A percentile compares a stretch with the other conserved stretches of the same genome.
phyloP scores from a whole-genome alignment of 2,888 invertebrate genomes.

The Phyllotreta cruciferae region DNA sequence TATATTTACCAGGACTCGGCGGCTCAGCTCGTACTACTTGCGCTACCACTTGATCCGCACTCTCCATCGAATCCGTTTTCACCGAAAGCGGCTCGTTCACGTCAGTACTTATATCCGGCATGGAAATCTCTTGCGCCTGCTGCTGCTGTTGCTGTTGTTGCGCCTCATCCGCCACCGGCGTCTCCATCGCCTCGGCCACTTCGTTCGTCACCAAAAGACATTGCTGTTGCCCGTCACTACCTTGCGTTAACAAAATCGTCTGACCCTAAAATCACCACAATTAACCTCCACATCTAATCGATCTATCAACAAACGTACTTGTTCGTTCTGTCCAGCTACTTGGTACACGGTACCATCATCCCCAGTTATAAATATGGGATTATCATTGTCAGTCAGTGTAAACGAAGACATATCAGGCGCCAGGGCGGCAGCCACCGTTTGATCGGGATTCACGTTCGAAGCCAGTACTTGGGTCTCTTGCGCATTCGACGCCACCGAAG shows the following conservation, averaged over 20 bases:
- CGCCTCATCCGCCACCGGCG: slow-evolving; percentile 46
- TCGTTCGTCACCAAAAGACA: slow-evolving; percentile 72
- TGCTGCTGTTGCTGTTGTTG: slow-evolving; percentile 25
- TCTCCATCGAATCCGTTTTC: slow-evolving; percentile 58
- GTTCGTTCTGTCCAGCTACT: slow-evolving; percentile 76
- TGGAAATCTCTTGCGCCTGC: slow-evolving; percentile 36
- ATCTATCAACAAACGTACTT: slow-evolving; percentile 49
- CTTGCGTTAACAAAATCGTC: slow-evolving; percentile 74
- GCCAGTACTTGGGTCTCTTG: slow-evolving; percentile 32
- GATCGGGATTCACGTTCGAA: slow-evolving; percentile 31
- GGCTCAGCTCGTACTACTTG: slow-evolving; percentile 86
- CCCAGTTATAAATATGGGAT: slow-evolving; percentile 79
- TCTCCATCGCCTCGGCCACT: slow-evolving; percentile 59
- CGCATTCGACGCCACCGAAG: slow-evolving; percentile 1
- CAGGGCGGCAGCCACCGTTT: slow-evolving; percentile 24
- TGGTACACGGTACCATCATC: slow-evolving; percentile 85
- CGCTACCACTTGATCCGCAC: slow-evolving; percentile 78
- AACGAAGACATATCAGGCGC: slow-evolving; percentile 51
- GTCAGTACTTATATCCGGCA: slow-evolving; percentile 43
- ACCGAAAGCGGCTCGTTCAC: slow-evolving; percentile 49
- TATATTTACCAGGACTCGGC: slow-evolving; percentile 75
- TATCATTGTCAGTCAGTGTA: slow-evolving; percentile 58
- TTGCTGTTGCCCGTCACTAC: slow-evolving; percentile 73
- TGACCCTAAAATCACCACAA: slow-evolving; percentile 62
- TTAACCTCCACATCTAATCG: slow-evolving; percentile 2